Conservation (phyloP, 2,797 vertebrate genomes). For the Antrozous pallidus region DNA sequence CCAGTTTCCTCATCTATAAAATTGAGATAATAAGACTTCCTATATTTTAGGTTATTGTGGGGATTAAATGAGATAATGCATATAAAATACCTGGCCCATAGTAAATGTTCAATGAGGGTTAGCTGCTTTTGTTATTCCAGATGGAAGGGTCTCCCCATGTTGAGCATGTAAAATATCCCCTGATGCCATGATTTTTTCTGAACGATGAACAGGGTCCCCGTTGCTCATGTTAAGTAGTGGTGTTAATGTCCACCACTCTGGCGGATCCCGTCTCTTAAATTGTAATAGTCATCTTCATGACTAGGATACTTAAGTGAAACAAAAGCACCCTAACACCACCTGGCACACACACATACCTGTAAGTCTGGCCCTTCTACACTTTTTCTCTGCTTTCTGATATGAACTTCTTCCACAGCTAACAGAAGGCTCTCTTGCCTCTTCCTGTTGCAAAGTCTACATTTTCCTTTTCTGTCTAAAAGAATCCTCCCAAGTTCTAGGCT, state of each 20-base stretch:
- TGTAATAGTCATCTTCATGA: neutral
- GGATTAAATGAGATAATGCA: constrained; percentile 33
- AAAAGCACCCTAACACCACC: neutral
- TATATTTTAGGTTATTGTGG: constrained; percentile 14
- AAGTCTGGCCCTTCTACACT: neutral
- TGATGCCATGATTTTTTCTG: neutral
- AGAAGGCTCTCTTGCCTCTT: constrained; percentile 41
- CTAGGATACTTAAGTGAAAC: neutral
- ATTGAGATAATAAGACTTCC: constrained; percentile 23
- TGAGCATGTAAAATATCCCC: neutral
- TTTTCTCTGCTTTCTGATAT: constrained; percentile 26
- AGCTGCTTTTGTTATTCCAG: neutral
- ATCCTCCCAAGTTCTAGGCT: constrained; percentile 38
- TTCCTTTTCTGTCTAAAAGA: constrained; percentile 47
- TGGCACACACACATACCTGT: neutral
- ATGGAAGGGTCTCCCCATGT: neutral
- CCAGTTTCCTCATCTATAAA: constrained; percentile 46
- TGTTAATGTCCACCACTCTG: neutral
- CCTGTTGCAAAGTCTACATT: constrained; percentile 24
- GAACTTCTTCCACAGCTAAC: neutral
- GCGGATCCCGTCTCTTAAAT: neutral
- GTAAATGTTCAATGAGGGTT: neutral
- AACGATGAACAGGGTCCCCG: neutral
- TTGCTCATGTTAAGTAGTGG: neutral
- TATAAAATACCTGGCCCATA: neutral